A percentile compares a stretch with the other conserved stretches of the same genome.
Evolutionary conservation across 1,140 invertebrate species (phyloP).

Genomic region (Sarcophaga bullata): DNA sequence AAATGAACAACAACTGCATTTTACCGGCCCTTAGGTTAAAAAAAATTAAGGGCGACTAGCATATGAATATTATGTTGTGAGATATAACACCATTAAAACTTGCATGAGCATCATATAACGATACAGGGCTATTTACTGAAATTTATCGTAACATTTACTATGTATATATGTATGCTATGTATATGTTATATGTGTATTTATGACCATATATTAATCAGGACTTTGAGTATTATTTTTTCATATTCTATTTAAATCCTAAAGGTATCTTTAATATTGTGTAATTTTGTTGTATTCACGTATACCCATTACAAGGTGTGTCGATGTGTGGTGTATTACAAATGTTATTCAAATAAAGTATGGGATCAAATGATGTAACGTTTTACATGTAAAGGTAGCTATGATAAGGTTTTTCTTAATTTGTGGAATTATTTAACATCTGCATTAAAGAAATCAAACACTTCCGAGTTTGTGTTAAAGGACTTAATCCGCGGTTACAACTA

Average conservation of each 20-base stretch:
- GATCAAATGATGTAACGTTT: too few relatives aligned
- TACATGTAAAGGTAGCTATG: too few relatives aligned
- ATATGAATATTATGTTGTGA: neutral
- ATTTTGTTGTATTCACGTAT: neutral
- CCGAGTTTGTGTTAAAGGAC: too few relatives aligned
- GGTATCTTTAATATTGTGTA: neutral
- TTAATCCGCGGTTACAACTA: too few relatives aligned
- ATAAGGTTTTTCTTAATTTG: too few relatives aligned
- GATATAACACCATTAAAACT: neutral
- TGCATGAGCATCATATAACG: neutral
- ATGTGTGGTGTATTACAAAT: neutral
- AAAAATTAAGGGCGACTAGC: neutral
- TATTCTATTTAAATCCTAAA: neutral
- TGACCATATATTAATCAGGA: too few relatives aligned
- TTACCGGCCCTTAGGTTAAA: neutral
- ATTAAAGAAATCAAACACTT: too few relatives aligned
- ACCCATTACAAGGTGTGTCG: neutral
- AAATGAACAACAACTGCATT: constrained; percentile 21
- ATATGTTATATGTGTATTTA: neutral
- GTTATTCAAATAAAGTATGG: too few relatives aligned
- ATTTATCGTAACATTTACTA: neutral
- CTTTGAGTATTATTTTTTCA: neutral
- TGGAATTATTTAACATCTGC: too few relatives aligned
- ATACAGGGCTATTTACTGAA: neutral
- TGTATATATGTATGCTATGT: neutral